Evolutionary conservation across 2,797 vertebrate species (phyloP).

Genomic region (Rallus crepitans): DNA sequence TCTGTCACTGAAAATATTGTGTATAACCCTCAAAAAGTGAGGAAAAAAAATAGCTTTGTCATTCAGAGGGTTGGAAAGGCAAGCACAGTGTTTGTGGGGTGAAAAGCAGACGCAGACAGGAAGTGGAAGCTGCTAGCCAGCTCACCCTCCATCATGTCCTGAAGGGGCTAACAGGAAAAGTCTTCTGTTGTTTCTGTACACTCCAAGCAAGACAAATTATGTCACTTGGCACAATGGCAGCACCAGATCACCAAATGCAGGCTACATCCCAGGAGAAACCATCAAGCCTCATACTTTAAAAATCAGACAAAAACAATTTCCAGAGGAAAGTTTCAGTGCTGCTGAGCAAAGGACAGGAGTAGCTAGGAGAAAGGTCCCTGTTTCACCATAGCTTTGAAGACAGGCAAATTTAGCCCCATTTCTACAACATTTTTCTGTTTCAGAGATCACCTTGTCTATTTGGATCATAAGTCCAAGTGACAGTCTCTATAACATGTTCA

Average conservation of each 20-base stretch:
- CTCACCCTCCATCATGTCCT: background rate
- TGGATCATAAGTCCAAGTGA: background rate
- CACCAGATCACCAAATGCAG: background rate
- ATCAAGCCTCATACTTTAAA: background rate
- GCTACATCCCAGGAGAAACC: background rate
- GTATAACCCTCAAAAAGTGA: background rate
- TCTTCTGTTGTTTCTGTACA: background rate
- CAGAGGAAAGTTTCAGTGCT: background rate
- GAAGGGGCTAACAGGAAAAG: background rate
- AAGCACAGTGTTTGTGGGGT: background rate
- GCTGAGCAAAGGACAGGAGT: background rate
- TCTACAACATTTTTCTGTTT: background rate
- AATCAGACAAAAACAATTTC: background rate
- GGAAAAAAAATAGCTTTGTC: background rate
- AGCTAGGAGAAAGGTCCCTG: background rate
- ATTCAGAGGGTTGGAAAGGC: background rate
- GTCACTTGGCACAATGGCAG: background rate
- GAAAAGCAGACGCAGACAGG: background rate
- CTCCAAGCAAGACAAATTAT: background rate
- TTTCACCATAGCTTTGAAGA: background rate
- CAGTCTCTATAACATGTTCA: fast-evolving
- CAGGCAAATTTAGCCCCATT: background rate
- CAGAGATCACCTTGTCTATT: background rate
- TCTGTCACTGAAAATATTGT: background rate
- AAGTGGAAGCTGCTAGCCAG: background rate